Evolutionary conservation across 2,113 vertebrate genomes (phyloP), one percentile per base, ranked within the genome.

Genomic region (Quiscalus mexicanus): DNA sequence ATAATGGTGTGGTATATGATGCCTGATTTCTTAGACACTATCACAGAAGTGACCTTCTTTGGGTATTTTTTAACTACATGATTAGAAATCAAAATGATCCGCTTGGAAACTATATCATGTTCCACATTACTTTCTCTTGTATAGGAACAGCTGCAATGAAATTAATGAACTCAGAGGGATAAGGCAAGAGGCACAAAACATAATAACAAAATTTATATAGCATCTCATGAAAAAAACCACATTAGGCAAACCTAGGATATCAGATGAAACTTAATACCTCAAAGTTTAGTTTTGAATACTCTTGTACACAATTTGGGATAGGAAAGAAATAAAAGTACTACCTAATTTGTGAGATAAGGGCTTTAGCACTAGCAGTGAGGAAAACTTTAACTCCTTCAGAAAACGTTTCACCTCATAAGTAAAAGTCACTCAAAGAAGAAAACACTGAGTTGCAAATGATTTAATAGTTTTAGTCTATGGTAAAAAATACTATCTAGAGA

Each of bases 211-310:
- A 56, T 19, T 30, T 31, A 28, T 75, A 37, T 15, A 67, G 25
- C 17, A 42, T 53, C 15, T 70, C 13, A 31, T 47, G 1, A 56
- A 56, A 41, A 76, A 47, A 2, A 0, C 0, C 12, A 35, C 27
- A 62, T 60, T 53, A 37, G 23, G 24, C 47, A 86, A 94, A 76
- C 13, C 13, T 13, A 42, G 28, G 33, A 35, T 90, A 76, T 49
- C 31, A 77, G 64, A 55, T 44, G 65, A 87, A 86, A 73, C 8
- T 39, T 47, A 75, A 33, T 70, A 27, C 19, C n/a, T 91, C 42
- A 75, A 83, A 62, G 4, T 75, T 90, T 24, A 23, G n/a, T 41
- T 91, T 74, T 81, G 27, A 84, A 69, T 94, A 74, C 20, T 20
- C 5, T 5, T 62, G 7, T 42, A 22, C 37, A 39, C 35, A 74